Percentiles rank a stretch among this genome's conserved stretches.
Evolutionary conservation across 2,888 invertebrate genomes (phyloP).

Genomic region (Rhagium mordax): DNA sequence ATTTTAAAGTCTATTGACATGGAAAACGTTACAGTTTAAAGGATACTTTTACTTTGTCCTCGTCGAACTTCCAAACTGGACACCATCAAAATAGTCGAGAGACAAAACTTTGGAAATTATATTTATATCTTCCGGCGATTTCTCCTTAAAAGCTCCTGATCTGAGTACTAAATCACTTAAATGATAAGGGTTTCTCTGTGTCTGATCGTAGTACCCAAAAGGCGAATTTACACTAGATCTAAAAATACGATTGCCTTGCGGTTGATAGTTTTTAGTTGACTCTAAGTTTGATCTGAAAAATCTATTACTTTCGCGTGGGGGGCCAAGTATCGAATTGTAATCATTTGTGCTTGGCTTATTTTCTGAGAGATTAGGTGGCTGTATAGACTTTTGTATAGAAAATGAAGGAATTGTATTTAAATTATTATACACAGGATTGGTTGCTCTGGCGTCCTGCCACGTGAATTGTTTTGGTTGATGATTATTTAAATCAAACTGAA

Average conservation of each 20-base stretch:
- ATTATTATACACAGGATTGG: conserved; percentile 59
- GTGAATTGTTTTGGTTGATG: conserved; percentile 56
- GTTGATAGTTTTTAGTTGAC: conserved; percentile 59
- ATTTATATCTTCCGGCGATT: conserved; percentile 79
- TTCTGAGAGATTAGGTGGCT: background rate
- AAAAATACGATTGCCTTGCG: conserved; percentile 47
- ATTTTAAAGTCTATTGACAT: too few relatives aligned
- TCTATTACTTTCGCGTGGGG: conserved; percentile 49
- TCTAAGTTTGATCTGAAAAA: conserved; percentile 61
- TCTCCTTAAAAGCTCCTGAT: conserved; percentile 75
- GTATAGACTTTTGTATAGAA: conserved; percentile 28
- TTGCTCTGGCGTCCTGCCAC: conserved; percentile 65
- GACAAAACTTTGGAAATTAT: conserved; percentile 10
- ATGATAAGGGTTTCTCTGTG: conserved; percentile 67
- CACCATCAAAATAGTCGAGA: background rate
- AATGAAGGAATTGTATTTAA: conserved; percentile 33
- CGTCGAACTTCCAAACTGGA: background rate
- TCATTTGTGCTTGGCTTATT: background rate
- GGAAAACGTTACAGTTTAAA: too few relatives aligned
- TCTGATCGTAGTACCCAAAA: conserved; percentile 28
- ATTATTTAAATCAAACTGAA: conserved; percentile 11
- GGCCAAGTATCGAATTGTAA: background rate
- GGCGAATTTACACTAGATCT: conserved; percentile 49
- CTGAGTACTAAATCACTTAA: conserved; percentile 78
- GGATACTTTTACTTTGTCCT: too few relatives aligned